phyloP scores from a whole-genome alignment of 2,888 invertebrate genomes.

The Lutraria lutraria region DNA sequence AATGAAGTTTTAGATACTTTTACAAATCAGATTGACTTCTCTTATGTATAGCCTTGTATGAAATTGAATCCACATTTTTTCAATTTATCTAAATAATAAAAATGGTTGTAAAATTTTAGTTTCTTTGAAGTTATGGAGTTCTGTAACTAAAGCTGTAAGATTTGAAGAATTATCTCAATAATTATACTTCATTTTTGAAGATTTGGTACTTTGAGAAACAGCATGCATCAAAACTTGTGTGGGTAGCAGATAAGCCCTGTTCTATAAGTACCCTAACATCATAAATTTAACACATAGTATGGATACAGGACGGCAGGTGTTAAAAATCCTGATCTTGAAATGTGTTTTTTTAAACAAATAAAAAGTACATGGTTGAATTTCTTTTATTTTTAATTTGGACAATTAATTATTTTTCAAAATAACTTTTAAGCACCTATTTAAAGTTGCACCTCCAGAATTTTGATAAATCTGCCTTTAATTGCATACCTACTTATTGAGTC shows the following conservation, averaged over 20 bases:
- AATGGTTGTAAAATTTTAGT: slow-evolving; percentile 39
- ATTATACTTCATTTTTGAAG: slow-evolving; percentile 41
- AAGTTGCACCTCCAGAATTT: no score
- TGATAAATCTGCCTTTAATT: no score
- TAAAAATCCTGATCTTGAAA: neutral
- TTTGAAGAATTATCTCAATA: slow-evolving; percentile 46
- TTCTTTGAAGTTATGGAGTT: slow-evolving; percentile 56
- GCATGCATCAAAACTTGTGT: slow-evolving; percentile 36
- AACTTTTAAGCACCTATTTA: no score
- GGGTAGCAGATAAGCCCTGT: slow-evolving; percentile 27
- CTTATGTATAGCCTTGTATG: slow-evolving; percentile 53
- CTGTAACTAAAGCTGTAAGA: slow-evolving; percentile 47
- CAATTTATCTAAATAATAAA: slow-evolving; percentile 57
- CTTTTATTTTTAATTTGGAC: no score
- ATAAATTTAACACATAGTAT: slow-evolving; percentile 32
- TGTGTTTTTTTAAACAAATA: no score
- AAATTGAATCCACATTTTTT: slow-evolving; percentile 56
- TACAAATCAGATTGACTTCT: slow-evolving; percentile 63
- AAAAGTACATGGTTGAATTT: no score
- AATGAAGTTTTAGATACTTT: slow-evolving; percentile 54
- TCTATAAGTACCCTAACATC: slow-evolving; percentile 34
- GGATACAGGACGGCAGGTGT: slow-evolving; percentile 47
- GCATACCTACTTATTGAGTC: no score
- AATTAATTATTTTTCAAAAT: no score
- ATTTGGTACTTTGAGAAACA: slow-evolving; percentile 41